phyloP scores from a whole-genome alignment of 2,797 vertebrate species.

The Nasua narica region DNA sequence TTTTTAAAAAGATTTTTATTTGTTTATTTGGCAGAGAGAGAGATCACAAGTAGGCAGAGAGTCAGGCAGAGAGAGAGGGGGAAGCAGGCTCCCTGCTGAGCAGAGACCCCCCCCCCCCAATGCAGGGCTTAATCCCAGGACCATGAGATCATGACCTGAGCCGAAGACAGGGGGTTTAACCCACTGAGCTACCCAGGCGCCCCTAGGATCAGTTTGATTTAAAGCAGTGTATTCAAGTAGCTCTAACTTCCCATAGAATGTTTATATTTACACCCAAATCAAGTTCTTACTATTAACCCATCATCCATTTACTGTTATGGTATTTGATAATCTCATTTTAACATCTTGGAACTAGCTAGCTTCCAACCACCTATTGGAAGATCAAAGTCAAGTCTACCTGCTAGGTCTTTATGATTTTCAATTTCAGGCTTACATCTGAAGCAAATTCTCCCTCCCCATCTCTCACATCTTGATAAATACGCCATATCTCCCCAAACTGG shows the following conservation, averaged over 20 bases:
- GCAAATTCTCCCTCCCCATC: not conserved
- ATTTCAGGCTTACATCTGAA: not conserved
- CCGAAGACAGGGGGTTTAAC: no score
- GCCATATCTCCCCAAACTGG: not conserved
- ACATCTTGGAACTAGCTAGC: not conserved
- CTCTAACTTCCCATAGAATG: not conserved
- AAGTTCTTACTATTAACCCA: not conserved
- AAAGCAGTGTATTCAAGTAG: not conserved
- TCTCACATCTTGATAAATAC: not conserved
- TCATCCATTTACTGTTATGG: not conserved
- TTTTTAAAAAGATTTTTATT: no score
- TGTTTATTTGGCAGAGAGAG: no score
- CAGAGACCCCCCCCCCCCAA: no score
- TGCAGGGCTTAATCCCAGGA: no score
- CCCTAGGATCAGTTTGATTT: not conserved
- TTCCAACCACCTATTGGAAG: not conserved
- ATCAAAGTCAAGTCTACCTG: not conserved
- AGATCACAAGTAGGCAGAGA: no score
- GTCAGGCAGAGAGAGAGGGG: no score
- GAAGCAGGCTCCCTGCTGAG: no score
- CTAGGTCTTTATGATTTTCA: not conserved
- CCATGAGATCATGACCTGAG: no score
- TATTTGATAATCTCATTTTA: not conserved
- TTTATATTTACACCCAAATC: not conserved
- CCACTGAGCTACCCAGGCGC: no score